Percentiles rank a stretch among this genome's conserved stretches.
Evolutionary conservation across 2,888 invertebrate genomes (phyloP).

Genomic region (Spilarctia lutea): DNA sequence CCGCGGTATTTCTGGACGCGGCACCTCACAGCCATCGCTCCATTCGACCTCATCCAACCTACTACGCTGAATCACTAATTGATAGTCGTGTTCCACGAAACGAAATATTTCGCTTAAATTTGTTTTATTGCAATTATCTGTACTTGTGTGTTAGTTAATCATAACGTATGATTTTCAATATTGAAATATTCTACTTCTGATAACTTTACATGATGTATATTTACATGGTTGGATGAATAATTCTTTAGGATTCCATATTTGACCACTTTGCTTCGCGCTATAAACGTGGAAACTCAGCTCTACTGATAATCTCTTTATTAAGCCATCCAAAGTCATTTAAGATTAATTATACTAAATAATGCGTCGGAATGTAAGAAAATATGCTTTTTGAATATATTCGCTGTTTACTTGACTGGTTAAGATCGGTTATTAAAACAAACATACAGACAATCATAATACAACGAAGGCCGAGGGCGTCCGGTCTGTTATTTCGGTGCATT

Average conservation of each 20-base stretch:
- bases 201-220: not conserved
- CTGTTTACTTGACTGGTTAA: slow-evolving; percentile 40
- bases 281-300: not conserved
- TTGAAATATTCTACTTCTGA: not conserved
- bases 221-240: not conserved
- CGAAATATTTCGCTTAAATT: slow-evolving; percentile 62
- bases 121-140: not conserved
- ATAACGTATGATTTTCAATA: not conserved
- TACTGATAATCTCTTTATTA: not conserved
- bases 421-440: slow-evolving; percentile 50
- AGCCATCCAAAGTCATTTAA: not conserved
- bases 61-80: slow-evolving; percentile 73
- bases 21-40: slow-evolving; percentile 63
- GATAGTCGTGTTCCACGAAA: slow-evolving; percentile 71
- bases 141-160: not conserved
- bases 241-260: not conserved
- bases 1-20: slow-evolving; percentile 81
- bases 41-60: slow-evolving; percentile 64
- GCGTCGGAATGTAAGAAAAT: slow-evolving; percentile 28
- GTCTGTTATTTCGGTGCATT: slow-evolving; percentile 77
- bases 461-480: slow-evolving; percentile 74
- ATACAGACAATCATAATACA: slow-evolving; percentile 54
- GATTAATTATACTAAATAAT: slow-evolving; percentile 20
- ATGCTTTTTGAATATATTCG: slow-evolving; percentile 41
- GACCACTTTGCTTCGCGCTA: not conserved